These are phyloP conservation scores for Xenentodon cancila DNA, from an alignment of 2,797 vertebrate species.

Conservation along the genomic window DNA sequence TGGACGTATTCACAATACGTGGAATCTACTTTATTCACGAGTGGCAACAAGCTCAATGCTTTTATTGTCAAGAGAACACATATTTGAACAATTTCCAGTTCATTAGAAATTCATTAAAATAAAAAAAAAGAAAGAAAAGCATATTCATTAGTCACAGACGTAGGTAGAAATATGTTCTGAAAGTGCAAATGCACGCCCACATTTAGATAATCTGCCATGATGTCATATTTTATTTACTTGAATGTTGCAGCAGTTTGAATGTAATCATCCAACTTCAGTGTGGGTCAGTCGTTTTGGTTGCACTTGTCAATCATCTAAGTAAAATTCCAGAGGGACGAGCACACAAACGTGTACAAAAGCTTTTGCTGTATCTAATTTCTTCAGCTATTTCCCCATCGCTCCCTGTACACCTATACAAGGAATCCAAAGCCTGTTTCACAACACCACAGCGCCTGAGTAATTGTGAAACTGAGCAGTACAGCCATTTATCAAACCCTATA, in stretches of 20 bases:
- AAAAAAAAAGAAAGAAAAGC: too few species aligned
- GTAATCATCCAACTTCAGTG: conserved; percentile 40
- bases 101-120: too few species aligned
- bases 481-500: conserved; percentile 54
- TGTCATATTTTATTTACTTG: conserved; percentile 43
- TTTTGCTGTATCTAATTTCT: conserved; percentile 56
- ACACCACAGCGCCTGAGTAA: conserved; percentile 42
- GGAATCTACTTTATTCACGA: too few species aligned
- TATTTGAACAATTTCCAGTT: too few species aligned
- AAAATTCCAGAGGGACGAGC: conserved; percentile 32
- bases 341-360: conserved; percentile 50
- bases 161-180: background rate
- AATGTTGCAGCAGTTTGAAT: conserved; percentile 42
- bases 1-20: too few species aligned
- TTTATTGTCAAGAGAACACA: too few species aligned
- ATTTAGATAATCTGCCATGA: conserved; percentile 28
- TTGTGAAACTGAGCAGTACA: conserved; percentile 49
- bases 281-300: conserved; percentile 39
- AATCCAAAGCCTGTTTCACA: conserved; percentile 63
- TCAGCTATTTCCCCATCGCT: conserved; percentile 58
- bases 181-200: conserved; percentile 28
- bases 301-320: conserved; percentile 45
- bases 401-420: conserved; percentile 49
- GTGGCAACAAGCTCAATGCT: too few species aligned
- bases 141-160: background rate